Evolutionary conservation across 2,888 invertebrate genomes (phyloP), one percentile per base, ranked within the genome.

Genomic region (Erebia ligea): DNA sequence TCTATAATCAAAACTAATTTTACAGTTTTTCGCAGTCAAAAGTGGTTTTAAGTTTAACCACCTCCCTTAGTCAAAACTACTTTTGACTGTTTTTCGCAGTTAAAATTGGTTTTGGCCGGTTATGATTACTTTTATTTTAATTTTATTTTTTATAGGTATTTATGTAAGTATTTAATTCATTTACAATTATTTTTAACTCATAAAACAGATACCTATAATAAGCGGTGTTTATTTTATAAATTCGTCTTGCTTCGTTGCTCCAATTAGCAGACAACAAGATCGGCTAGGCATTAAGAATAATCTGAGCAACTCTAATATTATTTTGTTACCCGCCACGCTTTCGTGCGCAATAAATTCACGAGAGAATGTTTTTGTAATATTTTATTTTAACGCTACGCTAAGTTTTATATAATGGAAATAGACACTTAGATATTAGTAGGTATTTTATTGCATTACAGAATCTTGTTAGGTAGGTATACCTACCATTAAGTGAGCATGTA

Each of bases 271-370:
- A 67, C 65, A 66, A 61, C 64, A 72, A 72, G 72, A 74, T 74
- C 42, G 62, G 67, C 72, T 72, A 67, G 72, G 70, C 67, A 34
- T 34, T 34, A 34, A 34, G 6, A 34, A 34, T 34, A 34, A 34
- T 34, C 34, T 34, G 34, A 34, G 34, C 42, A 45, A 45, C 45
- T 45, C 11, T 13, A 13, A 45, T 45, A 45, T 45, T 75, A 75
- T 78, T 76, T 75, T 73, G 75, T 75, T 76, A 82, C 86, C 80
- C 82, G 87, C 81, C 76, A 89, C 91, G 90, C 91, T 91, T 91
- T 90, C 89, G 76, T 86, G 89, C 80, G 78, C 85, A 80, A 80
- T 79, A 80, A 81, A 80, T 80, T 83, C 85, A 84, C 82, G 81
- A 84, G 81, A 78, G 81, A 85, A 82, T 86, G 85, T 84, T 87